Percentiles rank a stretch among this genome's conserved stretches.
These are phyloP conservation scores for Zelostemma sp. DNA, from an alignment of 1,140 invertebrate genomes.

Conservation along the genomic window DNA sequence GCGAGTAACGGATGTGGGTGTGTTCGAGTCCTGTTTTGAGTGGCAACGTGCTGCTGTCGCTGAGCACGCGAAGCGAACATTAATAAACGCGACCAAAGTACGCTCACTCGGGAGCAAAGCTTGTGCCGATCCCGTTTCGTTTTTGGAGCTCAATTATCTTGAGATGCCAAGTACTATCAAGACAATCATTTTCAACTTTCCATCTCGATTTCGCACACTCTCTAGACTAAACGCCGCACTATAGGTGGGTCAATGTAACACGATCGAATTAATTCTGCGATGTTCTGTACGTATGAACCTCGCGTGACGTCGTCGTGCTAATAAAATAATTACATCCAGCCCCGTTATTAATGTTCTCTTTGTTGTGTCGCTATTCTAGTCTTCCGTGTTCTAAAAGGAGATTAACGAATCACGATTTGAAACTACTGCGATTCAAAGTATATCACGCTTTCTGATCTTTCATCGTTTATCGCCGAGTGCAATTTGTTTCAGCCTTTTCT, in stretches of 20 bases:
- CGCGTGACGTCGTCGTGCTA: conserved; percentile 49
- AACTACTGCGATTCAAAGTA: neutral
- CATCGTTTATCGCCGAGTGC: neutral
- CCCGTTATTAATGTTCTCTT: conserved; percentile 52
- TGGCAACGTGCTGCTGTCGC: conserved; percentile 12
- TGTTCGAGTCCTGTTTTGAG: neutral
- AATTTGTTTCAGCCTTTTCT: conserved; percentile 12
- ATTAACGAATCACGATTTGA: conserved; percentile 37
- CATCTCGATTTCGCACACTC: conserved; percentile 38
- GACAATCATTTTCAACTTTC: conserved; percentile 31
- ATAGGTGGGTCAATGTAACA: conserved; percentile 48
- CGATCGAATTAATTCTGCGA: conserved; percentile 43
- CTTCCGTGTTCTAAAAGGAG: conserved; percentile 17
- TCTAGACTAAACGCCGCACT: conserved; percentile 9
- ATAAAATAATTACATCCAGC: conserved; percentile 60
- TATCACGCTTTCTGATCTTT: conserved; percentile 12
- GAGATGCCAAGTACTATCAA: conserved; percentile 23
- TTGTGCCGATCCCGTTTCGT: conserved; percentile 14
- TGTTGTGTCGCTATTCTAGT: conserved; percentile 20
- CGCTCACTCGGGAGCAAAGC: conserved; percentile 18
- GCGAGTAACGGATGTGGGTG: conserved; percentile 26
- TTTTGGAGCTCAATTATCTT: conserved; percentile 27
- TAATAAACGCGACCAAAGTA: conserved; percentile 29
- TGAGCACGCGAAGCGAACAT: conserved; percentile 44
- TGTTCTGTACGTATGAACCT: conserved; percentile 23